Evolutionary conservation across 2,888 invertebrate species (phyloP), one percentile per base, ranked within the genome.

Genomic region (Cephus nigrinus): DNA sequence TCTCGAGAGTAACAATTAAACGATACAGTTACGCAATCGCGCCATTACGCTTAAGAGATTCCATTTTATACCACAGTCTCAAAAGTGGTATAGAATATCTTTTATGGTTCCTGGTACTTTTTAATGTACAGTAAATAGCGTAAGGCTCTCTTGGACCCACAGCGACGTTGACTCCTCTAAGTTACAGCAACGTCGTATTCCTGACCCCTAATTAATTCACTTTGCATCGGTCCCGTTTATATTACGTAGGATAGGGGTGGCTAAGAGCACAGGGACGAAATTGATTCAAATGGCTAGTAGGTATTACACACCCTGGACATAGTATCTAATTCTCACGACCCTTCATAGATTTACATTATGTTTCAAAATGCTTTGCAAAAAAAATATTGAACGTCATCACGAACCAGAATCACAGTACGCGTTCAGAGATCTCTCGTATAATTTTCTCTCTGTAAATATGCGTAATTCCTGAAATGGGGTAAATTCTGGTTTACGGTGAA

Each of bases 201-300:
- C 83, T 82, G 84, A 87, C 82, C 86, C 86, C 86, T 87, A 89
- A 90, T 90, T 89, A 89, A 90, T 89, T 89, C 87, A 88, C 86
- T 89, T 89, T 87, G 84, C 84, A 79, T 84, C 81, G 81, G 81
- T 87, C 84, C 82, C 84, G 84, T 82, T 84, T 84, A 86, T 86
- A 85, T 86, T 87, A 81, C 82, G 81, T 85, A 81, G 83, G 85
- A 82, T 79, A 84, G 84, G 80, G 83, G 79, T 75, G 82, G 82
- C 83, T 86, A 83, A 88, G 86, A 86, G 82, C 84, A 87, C 84
- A 76, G 74, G 86, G 84, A 82, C 79, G 83, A 88, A 89, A 90
- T 89, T 89, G 88, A 90, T 88, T 90, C 87, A 88, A 90, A 89
- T 88, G 85, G 82, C 86, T 82, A 83, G 75, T 82, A 84, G 85